phyloP scores from a whole-genome alignment of 2,797 vertebrate species.

The Danio tinwini region DNA sequence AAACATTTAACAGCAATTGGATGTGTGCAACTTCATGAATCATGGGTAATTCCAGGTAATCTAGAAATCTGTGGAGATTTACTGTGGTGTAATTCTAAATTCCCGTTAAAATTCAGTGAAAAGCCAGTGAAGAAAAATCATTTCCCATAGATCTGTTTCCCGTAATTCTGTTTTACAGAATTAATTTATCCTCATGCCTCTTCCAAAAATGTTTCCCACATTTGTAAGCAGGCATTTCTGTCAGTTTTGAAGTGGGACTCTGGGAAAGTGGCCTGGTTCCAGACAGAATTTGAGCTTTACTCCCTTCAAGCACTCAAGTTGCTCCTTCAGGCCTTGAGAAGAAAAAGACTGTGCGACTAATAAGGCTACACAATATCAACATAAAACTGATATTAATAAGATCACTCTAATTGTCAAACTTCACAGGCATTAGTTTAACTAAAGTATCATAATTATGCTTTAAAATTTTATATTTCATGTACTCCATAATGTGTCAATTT shows the following conservation, averaged over 20 bases:
- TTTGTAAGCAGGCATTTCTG: slow-evolving; percentile 41
- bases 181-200: slow-evolving; percentile 42
- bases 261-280: slow-evolving; percentile 58
- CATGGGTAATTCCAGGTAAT: background rate
- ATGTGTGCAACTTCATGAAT: background rate
- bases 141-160: slow-evolving; percentile 49
- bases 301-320: slow-evolving; percentile 31
- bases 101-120: background rate
- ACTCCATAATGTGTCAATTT: no score
- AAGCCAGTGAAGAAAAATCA: slow-evolving; percentile 38
- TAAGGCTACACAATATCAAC: background rate
- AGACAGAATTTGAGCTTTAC: slow-evolving; percentile 47
- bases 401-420: background rate
- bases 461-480: no score
- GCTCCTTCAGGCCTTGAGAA: slow-evolving; percentile 12
- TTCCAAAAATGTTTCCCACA: slow-evolving; percentile 55
- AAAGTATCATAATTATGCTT: background rate
- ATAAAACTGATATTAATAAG: background rate
- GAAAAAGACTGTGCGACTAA: background rate
- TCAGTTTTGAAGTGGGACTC: slow-evolving; percentile 49
- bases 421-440: background rate
- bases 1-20: background rate
- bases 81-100: background rate
- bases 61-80: background rate
- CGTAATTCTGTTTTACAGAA: slow-evolving; percentile 48